phyloP scores from a whole-genome alignment of 2,888 invertebrate species.

The Caenorhabditis panamensis region DNA sequence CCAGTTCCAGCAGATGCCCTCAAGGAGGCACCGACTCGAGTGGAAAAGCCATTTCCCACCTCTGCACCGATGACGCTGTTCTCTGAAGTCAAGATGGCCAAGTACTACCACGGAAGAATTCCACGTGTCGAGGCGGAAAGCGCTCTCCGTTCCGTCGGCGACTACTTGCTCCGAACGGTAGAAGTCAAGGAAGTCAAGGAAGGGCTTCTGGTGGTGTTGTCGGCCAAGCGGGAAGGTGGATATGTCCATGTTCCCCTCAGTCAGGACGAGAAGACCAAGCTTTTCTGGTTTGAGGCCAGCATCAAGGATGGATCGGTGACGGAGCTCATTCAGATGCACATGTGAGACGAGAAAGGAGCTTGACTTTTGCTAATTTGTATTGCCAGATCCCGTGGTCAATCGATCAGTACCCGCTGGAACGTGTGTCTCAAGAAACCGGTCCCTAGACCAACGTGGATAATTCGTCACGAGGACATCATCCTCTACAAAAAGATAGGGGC shows the following conservation, averaged over 20 bases:
- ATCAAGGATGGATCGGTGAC: conserved; percentile 28
- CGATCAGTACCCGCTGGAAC: conserved; percentile 55
- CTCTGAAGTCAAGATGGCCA: conserved; percentile 26
- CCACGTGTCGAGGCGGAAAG: conserved; percentile 72
- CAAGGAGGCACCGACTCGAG: background rate
- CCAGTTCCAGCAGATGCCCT: background rate
- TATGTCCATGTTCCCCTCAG: conserved; percentile 43
- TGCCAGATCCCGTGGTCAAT: conserved; percentile 56
- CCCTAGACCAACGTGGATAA: conserved; percentile 67
- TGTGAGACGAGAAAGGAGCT: too few species aligned
- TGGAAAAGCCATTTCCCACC: background rate
- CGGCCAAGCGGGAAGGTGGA: conserved; percentile 16
- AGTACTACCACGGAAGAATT: conserved; percentile 75
- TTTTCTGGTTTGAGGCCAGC: conserved; percentile 33
- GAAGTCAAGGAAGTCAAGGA: conserved; percentile 64
- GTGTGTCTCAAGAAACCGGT: conserved; percentile 49
- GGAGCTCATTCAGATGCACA: conserved; percentile 33
- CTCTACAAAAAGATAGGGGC: conserved; percentile 71
- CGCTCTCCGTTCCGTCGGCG: conserved; percentile 68
- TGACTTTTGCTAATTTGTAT: too few species aligned
- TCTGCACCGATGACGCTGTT: background rate
- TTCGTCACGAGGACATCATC: conserved; percentile 72
- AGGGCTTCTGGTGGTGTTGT: conserved; percentile 38
- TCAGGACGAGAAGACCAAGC: conserved; percentile 18
- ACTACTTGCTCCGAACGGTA: conserved; percentile 71